Conservation (phyloP, 2,113 vertebrate genomes). For the Cyphomyrus discorhynchus region DNA sequence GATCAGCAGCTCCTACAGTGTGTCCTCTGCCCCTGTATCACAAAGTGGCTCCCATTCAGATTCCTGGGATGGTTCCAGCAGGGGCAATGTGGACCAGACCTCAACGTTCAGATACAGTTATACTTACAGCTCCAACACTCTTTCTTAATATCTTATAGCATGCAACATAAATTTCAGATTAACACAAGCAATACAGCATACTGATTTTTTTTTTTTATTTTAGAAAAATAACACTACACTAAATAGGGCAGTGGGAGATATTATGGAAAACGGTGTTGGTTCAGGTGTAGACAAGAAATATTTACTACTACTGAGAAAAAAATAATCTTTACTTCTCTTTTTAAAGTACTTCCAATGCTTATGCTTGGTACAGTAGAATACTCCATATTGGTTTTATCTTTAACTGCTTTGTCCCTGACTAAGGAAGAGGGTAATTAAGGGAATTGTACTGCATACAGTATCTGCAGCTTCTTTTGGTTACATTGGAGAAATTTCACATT, state of each 20-base stretch:
- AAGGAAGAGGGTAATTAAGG: not conserved
- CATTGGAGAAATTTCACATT: not conserved
- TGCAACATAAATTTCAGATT: not conserved
- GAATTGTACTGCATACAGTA: not conserved
- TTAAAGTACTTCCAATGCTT: not conserved
- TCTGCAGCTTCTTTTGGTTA: not conserved
- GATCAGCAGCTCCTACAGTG: slow-evolving; percentile 85
- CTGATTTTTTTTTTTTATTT: slow-evolving; percentile 50
- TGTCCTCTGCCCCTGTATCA: slow-evolving; percentile 77
- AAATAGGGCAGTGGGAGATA: slow-evolving; percentile 5
- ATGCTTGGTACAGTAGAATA: not conserved
- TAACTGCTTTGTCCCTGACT: not conserved
- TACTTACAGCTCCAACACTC: slow-evolving; percentile 61
- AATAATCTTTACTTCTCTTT: not conserved
- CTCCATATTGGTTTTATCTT: not conserved
- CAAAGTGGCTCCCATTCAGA: slow-evolving; percentile 74
- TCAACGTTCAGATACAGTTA: slow-evolving; percentile 56
- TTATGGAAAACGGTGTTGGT: not conserved
- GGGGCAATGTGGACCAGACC: slow-evolving; percentile 79
- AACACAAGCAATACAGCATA: not conserved
- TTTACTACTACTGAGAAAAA: slow-evolving; percentile 2
- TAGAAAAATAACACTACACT: not conserved
- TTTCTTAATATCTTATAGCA: slow-evolving; percentile 2
- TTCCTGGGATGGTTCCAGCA: slow-evolving; percentile 65
- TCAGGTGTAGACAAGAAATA: not conserved